Base-by-base conservation (phyloP, 2,113 vertebrate species). In the Pteruthius melanotis region DNA sequence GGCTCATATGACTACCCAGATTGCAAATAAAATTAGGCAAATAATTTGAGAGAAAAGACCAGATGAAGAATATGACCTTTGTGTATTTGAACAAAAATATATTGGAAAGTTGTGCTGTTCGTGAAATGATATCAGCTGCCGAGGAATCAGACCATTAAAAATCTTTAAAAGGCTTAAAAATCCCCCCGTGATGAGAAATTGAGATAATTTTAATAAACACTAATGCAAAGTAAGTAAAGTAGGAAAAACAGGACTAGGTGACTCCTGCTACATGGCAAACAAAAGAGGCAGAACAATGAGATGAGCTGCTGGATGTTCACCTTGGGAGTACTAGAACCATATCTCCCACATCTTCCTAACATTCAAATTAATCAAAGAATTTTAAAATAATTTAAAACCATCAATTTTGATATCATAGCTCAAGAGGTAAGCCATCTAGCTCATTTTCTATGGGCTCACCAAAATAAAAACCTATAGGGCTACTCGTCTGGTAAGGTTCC, bases 11-110 rank as follows among this genome's bases (percentile, higher is more conserved):
- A 86, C 79, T 93, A 40, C 50, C 77, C 47, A 94, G 31, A 86
- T 80, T 92, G 63, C 68, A 89, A 83, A 90, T 83, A 92, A 93
- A 95, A 90, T 70, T 45, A 50, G 35, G 59, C 42, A 92, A 64
- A 89, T 66, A 39, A 90, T 63, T 69, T 57, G 42, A 92, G 53
- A 74, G 59, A 83, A 89, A 93, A 92, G 39, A 91, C 21, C 30
- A 94, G 81, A 91, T 84, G 76, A 96, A 91, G 71, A 93, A 65
- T 65, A 88, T 27, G 20, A 69, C 49, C 30, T 42, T 66, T 86
- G 15, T 39, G 42, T 70, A 19, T 82, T 75, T 81, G 31, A 91
- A 56, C 3, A 82, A 83, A 93, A 95, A 31, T 71, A 63, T 27
- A 22, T 83, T 80, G 72, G 75, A 95, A 64, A 83, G 70, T 74